Base-by-base conservation (phyloP, 1,140 invertebrate species). In the Zaprionus camerounensis region DNA sequence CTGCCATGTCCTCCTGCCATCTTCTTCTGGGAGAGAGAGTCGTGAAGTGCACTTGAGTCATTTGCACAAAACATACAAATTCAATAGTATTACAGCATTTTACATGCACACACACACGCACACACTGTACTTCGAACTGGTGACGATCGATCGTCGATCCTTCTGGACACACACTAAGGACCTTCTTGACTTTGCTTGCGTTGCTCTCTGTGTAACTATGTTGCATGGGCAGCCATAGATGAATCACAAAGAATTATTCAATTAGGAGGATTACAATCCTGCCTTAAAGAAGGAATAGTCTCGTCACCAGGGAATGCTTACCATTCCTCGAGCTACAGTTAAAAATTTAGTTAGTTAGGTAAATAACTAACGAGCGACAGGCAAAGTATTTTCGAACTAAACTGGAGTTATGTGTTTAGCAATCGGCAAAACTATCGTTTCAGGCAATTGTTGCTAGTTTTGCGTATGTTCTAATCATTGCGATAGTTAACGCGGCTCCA, bases 31-130 rank as follows among this genome's bases (percentile, higher is more conserved):
- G 24, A 17, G 34, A 34, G 34, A 34, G 17, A 20, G 22, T 36
- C 51, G 20, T 24, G 26, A 34, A 13, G 61, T 56, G 51, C 36
- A 34, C 49, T 46, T 38, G 62, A 26, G 55, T 67, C 55, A 70
- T 15, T 11, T 70, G 69, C 68, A 66, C 34, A 71, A 51, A 70
- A 53, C 26, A 46, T 68, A 80, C 70, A 73, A 77, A 77, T 63
- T 80, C 17, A 69, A 80, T 78, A 80, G 78, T 80, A 80, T 80
- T 80, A 80, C 64, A 58, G 62, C 51, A 44, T 62, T 75, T 51
- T 41, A 78, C 41, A 56, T 36, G 5, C 26, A 70, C 26, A 46
- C 26, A 46, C 41, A 71, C 49, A 44, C 36, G 36, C 22, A 57
- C 22, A 34, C 36, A 24, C 46, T 51, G 46, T 51, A 13, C 17